These are phyloP conservation scores for Oxyruncus cristatus DNA, from an alignment of 2,113 vertebrate genomes.

Conservation along the genomic window DNA sequence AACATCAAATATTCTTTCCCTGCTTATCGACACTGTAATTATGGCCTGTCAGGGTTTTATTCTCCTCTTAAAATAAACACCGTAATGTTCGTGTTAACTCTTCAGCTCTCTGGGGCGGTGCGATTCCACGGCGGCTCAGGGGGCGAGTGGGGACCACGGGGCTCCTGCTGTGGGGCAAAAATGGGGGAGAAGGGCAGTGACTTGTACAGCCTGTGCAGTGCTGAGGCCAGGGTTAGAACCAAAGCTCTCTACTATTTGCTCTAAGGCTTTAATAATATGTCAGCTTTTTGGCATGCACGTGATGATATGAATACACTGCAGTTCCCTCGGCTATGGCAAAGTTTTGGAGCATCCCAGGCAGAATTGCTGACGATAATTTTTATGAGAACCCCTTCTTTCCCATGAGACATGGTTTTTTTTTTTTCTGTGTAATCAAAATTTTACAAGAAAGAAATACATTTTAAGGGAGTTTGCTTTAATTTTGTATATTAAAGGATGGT, in stretches of 20 bases:
- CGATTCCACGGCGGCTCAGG: accelerated
- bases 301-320: background rate
- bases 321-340: background rate
- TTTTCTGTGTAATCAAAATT: background rate
- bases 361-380: background rate
- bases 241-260: background rate
- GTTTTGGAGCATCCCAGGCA: background rate
- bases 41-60: constrained; percentile 52
- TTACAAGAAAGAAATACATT: background rate
- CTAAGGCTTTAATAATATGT: background rate
- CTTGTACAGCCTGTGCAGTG: accelerated
- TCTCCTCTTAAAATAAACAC: constrained; percentile 68
- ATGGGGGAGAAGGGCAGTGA: background rate
- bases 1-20: constrained; percentile 59
- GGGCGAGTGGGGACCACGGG: background rate
- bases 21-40: constrained; percentile 69
- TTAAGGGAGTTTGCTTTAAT: background rate
- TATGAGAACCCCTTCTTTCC: background rate
- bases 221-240: background rate
- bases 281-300: accelerated
- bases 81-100: constrained; percentile 15
- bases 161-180: background rate
- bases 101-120: background rate
- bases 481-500: background rate
- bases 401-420: accelerated